Percentiles rank a stretch among this genome's conserved stretches.
Evolutionary conservation across 2,888 invertebrate genomes (phyloP).

Genomic region (Torymus auratus): DNA sequence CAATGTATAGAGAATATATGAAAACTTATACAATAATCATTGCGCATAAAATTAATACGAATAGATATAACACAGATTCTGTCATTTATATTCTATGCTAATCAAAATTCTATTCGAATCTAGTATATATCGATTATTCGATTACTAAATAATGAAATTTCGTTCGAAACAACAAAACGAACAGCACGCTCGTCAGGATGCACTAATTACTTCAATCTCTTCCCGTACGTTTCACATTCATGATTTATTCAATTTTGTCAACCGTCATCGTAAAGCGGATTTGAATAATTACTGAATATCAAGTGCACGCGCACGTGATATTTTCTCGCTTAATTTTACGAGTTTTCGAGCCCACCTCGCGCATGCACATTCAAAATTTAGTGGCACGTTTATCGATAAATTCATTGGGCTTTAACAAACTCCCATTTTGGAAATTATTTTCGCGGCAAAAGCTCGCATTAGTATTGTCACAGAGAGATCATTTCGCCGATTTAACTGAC

Average conservation of each 20-base stretch:
- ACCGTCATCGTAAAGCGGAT: conserved; percentile 7
- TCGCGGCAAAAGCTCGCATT: neutral
- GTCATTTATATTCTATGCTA: too few relatives aligned
- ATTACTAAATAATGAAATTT: conserved; percentile 23
- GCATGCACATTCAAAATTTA: neutral
- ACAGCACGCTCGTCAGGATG: neutral
- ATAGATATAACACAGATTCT: too few relatives aligned
- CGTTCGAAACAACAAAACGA: neutral
- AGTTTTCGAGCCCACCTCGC: neutral
- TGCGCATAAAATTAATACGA: too few relatives aligned
- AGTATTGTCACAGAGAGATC: conserved; percentile 16
- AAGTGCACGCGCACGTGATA: neutral
- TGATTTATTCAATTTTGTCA: conserved; percentile 39
- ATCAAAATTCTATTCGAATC: too few relatives aligned
- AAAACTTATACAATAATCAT: too few relatives aligned
- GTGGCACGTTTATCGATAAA: neutral
- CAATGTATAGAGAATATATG: too few relatives aligned
- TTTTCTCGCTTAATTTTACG: conserved; percentile 25
- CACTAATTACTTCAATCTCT: conserved; percentile 33
- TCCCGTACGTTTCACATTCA: neutral
- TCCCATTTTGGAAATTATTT: conserved; percentile 37
- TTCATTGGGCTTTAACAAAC: conserved; percentile 36
- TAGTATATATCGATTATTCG: too few relatives aligned
- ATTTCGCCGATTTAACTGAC: conserved; percentile 27
- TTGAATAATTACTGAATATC: conserved; percentile 27